Conservation (phyloP, 2,888 invertebrate species). For the Scaptomyza caliginosa region DNA sequence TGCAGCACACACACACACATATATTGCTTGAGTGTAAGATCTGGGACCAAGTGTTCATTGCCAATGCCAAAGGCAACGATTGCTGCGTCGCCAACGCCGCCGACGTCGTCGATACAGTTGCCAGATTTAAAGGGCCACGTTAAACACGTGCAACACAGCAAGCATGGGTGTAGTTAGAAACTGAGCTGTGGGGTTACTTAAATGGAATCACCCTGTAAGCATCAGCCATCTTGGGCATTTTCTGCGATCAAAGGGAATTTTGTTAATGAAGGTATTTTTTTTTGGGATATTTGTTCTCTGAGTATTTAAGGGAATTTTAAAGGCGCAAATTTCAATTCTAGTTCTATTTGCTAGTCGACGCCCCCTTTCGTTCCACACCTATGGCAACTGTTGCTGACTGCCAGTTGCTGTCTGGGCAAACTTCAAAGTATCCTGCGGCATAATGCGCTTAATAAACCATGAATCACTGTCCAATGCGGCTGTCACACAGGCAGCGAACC, state of each 20-base stretch:
- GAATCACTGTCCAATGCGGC: constrained; percentile 80
- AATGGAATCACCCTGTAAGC: neutral
- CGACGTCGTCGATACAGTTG: constrained; percentile 31
- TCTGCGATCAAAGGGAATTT: neutral
- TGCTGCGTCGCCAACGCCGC: constrained; percentile 19
- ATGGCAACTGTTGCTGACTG: constrained; percentile 14
- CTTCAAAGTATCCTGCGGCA: constrained; percentile 81
- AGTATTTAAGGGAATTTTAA: neutral
- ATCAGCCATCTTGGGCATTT: neutral
- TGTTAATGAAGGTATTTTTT: neutral
- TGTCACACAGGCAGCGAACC: constrained; percentile 47
- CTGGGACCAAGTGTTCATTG: constrained; percentile 65
- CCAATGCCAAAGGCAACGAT: constrained; percentile 62
- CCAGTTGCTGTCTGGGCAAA: constrained; percentile 42
- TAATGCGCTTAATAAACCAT: constrained; percentile 84
- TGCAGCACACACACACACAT: neutral
- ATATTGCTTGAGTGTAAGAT: neutral
- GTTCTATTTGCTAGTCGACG: too few species aligned
- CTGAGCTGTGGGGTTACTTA: too few species aligned
- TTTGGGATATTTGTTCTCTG: neutral
- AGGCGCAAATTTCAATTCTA: neutral
- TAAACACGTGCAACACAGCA: constrained; percentile 64
- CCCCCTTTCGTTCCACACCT: neutral
- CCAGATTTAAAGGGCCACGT: constrained; percentile 62
- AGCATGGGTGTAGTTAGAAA: constrained; percentile 6